These are phyloP conservation scores for Phyto melanocephala DNA, from an alignment of 2,888 invertebrate species.

Conservation along the genomic window DNA sequence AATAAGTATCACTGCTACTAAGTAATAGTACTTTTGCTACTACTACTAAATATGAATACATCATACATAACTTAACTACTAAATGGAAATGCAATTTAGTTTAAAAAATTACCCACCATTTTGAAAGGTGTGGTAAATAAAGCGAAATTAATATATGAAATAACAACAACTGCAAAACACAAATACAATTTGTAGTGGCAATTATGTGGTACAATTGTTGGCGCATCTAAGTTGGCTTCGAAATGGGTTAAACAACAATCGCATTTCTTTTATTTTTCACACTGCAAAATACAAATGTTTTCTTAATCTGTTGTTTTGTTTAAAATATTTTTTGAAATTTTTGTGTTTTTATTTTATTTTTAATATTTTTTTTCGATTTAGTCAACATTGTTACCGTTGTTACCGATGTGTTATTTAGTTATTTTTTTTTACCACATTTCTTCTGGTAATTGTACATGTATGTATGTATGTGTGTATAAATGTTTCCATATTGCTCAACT, in stretches of 20 bases:
- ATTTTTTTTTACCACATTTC: neutral
- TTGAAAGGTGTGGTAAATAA: slow-evolving; percentile 3
- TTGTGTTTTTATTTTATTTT: too few species aligned
- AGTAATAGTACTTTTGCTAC: too few species aligned
- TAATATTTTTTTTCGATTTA: neutral
- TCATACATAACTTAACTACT: neutral
- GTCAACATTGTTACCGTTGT: slow-evolving; percentile 9
- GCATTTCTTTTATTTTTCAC: slow-evolving; percentile 20
- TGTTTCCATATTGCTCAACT: slow-evolving; percentile 23
- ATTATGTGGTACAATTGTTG: slow-evolving; percentile 25
- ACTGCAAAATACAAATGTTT: slow-evolving; percentile 1
- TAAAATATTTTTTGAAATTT: neutral
- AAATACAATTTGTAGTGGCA: neutral
- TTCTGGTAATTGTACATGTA: neutral
- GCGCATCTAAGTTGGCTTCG: slow-evolving; percentile 42
- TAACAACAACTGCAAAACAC: slow-evolving; percentile 22
- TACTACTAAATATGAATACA: too few species aligned
- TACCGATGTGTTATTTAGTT: neutral
- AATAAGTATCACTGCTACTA: too few species aligned
- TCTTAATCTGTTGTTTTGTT: slow-evolving; percentile 5
- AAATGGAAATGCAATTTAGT: neutral
- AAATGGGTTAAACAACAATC: slow-evolving; percentile 46
- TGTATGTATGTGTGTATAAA: neutral
- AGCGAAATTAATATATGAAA: neutral
- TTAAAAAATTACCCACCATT: neutral